phyloP scores from a whole-genome alignment of 1,140 invertebrate species.

The Anthonomus grandis region DNA sequence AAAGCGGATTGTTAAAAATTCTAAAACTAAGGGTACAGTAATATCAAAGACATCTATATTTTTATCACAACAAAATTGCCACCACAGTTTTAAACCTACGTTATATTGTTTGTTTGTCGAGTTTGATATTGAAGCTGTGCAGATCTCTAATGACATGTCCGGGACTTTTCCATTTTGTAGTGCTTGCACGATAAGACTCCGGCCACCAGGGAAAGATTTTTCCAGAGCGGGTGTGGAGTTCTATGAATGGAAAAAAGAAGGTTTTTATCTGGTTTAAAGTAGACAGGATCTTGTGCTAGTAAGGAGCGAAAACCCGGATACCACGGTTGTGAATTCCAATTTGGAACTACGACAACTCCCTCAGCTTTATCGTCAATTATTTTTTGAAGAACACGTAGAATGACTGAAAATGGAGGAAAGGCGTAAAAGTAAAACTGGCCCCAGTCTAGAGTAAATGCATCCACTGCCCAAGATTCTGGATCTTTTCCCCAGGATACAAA shows the following conservation, averaged over 20 bases:
- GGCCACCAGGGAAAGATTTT: neutral
- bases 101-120: neutral
- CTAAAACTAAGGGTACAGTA: neutral
- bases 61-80: neutral
- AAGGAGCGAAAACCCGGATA: slow-evolving; percentile 28
- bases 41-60: neutral
- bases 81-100: neutral
- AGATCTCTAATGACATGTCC: neutral
- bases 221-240: neutral
- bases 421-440: slow-evolving; percentile 30
- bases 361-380: slow-evolving; percentile 33
- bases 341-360: slow-evolving; percentile 40
- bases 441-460: slow-evolving; percentile 30
- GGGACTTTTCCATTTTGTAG: neutral
- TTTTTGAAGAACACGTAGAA: slow-evolving; percentile 31
- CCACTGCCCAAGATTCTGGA: slow-evolving; percentile 22
- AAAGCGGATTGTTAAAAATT: neutral
- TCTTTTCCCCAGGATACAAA: slow-evolving; percentile 33
- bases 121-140: neutral
- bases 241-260: neutral
- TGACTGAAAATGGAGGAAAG: slow-evolving; percentile 32
- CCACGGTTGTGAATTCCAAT: slow-evolving; percentile 41
- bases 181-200: neutral
- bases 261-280: slow-evolving; percentile 15
- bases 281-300: neutral